A percentile compares a stretch with the other conserved stretches of the same genome.
Conservation (phyloP, 2,888 invertebrate genomes). For the Nephrotoma guestfalica region DNA sequence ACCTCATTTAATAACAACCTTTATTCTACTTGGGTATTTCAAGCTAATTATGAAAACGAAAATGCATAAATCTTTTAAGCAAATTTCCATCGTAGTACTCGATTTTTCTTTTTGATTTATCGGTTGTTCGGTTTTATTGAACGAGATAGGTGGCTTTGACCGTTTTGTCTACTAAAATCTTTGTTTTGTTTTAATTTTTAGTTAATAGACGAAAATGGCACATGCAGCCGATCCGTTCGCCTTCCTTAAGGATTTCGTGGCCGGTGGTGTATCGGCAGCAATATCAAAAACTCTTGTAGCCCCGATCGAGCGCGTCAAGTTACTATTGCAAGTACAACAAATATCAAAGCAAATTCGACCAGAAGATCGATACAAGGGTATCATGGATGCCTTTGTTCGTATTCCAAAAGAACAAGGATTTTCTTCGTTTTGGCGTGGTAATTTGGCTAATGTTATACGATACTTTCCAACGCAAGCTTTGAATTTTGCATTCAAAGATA, state of each 20-base stretch:
- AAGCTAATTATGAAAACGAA: no score
- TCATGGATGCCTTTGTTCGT: conserved; percentile 68
- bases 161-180: not conserved
- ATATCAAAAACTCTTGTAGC: conserved; percentile 90
- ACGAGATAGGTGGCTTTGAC: not conserved
- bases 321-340: conserved; percentile 87
- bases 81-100: not conserved
- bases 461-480: conserved; percentile 91
- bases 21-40: no score
- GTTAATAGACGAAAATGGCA: not conserved
- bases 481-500: conserved; percentile 92
- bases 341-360: conserved; percentile 77
- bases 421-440: conserved; percentile 80
- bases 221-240: conserved; percentile 57
- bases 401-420: conserved; percentile 81
- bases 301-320: conserved; percentile 89
- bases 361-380: conserved; percentile 80
- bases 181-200: not conserved
- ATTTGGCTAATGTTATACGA: conserved; percentile 84
- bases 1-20: no score
- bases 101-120: not conserved
- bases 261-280: conserved; percentile 85
- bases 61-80: not conserved
- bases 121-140: not conserved
- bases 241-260: conserved; percentile 79